These are phyloP conservation scores for Blastomussa wellsi DNA, from an alignment of 92 coral and sea anemone species.

Conservation along the genomic window DNA sequence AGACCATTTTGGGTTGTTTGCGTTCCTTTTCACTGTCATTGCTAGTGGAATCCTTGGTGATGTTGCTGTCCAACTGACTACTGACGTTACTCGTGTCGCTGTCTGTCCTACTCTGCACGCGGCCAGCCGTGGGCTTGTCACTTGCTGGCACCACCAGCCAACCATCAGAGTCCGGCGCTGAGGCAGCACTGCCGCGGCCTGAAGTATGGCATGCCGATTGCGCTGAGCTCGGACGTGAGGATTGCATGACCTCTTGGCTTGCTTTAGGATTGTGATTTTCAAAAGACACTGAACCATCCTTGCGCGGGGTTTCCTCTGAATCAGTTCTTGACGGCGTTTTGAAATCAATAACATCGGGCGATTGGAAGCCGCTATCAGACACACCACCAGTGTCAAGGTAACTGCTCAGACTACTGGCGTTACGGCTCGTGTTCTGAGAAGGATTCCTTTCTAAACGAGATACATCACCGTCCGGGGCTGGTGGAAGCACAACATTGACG, in stretches of 20 bases:
- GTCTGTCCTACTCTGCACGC: slow-evolving; percentile 49
- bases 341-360: slow-evolving; percentile 47
- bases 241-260: slow-evolving; percentile 20
- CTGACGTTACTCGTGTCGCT: slow-evolving; percentile 78
- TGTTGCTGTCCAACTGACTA: slow-evolving; percentile 72
- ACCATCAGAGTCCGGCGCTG: slow-evolving; percentile 68
- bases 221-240: slow-evolving; percentile 45
- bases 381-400: slow-evolving; percentile 73
- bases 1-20: slow-evolving; percentile 57
- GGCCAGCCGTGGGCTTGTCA: slow-evolving; percentile 41
- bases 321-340: slow-evolving; percentile 26
- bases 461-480: slow-evolving; percentile 63
- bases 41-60: slow-evolving; percentile 61
- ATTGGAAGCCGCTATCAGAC: slow-evolving; percentile 57
- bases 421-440: slow-evolving; percentile 51
- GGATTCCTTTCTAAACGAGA: slow-evolving; percentile 35
- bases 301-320: slow-evolving; percentile 19
- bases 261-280: slow-evolving; percentile 26
- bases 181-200: slow-evolving; percentile 68
- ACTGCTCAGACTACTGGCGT: slow-evolving; percentile 75
- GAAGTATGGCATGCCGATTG: slow-evolving; percentile 47
- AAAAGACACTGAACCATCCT: slow-evolving; percentile 10
- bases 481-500: slow-evolving; percentile 78
- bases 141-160: slow-evolving; percentile 59
- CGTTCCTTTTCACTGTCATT: slow-evolving; percentile 51